These are phyloP conservation scores for Hipposideros armiger DNA, from an alignment of 2,113 vertebrate genomes.

Conservation along the genomic window DNA sequence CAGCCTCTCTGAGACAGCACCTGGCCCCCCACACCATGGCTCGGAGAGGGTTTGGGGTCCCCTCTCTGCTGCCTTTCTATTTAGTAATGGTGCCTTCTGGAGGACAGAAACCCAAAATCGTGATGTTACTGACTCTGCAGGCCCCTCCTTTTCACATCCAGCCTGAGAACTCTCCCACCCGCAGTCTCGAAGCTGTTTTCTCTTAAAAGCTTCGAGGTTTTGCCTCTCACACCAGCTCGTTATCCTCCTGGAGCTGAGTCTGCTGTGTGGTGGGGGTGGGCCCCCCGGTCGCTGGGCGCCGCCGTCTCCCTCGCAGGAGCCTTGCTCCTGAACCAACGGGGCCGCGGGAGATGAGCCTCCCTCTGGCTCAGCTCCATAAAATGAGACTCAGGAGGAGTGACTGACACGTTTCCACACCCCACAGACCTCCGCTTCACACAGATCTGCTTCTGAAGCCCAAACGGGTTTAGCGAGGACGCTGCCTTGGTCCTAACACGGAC, in stretches of 20 bases:
- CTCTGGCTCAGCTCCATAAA: not conserved
- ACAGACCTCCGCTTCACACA: not conserved
- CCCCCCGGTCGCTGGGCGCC: too few species aligned
- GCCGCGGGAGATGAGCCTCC: not conserved
- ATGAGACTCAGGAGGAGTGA: not conserved
- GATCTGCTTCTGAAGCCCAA: not conserved
- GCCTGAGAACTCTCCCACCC: too few species aligned
- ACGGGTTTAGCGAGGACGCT: rapidly evolving
- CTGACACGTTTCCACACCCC: rapidly evolving
- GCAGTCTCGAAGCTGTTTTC: not conserved
- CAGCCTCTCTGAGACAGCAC: too few species aligned
- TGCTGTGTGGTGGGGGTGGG: too few species aligned
- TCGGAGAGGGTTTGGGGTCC: too few species aligned
- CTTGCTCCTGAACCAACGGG: too few species aligned
- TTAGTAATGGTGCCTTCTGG: not conserved
- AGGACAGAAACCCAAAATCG: too few species aligned
- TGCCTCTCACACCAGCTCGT: not conserved
- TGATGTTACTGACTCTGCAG: not conserved
- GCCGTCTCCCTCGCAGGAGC: not conserved
- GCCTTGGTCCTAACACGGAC: not conserved
- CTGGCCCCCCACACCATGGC: too few species aligned
- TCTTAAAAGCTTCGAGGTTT: not conserved
- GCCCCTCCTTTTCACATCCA: not conserved
- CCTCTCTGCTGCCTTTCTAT: too few species aligned
- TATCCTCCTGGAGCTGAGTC: rapidly evolving